Evolutionary conservation across 2,888 invertebrate species (phyloP).

Genomic region (Scotopteryx bipunctaria): DNA sequence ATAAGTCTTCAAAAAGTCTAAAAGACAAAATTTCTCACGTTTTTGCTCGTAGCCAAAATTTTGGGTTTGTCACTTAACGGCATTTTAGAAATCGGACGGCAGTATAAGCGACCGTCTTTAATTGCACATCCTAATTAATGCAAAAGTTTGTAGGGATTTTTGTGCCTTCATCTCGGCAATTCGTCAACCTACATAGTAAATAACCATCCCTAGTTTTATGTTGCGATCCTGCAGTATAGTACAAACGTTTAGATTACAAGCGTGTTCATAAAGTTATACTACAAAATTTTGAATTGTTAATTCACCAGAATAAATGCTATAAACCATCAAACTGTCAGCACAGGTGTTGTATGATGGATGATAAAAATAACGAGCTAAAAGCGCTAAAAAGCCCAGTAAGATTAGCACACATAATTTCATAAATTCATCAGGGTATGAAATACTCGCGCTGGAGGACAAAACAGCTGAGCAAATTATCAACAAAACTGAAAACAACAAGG

Average conservation of each 20-base stretch:
- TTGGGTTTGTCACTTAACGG: no score
- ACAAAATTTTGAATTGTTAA: conserved; percentile 8
- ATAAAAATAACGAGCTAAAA: conserved; percentile 6
- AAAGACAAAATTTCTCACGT: no score
- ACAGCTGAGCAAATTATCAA: background rate
- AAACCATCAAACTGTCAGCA: conserved; percentile 5
- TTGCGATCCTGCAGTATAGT: no score
- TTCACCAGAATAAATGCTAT: conserved; percentile 6
- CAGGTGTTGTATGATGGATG: conserved; percentile 13
- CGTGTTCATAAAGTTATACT: background rate
- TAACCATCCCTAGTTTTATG: no score
- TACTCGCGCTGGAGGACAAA: background rate
- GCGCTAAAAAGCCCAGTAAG: background rate
- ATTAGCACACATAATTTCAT: conserved; percentile 4
- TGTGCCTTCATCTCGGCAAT: no score
- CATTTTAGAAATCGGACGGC: no score
- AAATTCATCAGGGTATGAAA: background rate
- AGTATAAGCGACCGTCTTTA: no score
- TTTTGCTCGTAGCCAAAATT: no score
- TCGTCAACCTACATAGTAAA: no score
- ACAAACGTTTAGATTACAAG: background rate
- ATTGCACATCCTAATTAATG: no score
- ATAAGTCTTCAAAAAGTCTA: no score
- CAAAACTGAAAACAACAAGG: background rate
- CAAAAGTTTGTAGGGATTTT: no score